Base-by-base conservation (phyloP, 2,113 vertebrate genomes). In the Limanda limanda region DNA sequence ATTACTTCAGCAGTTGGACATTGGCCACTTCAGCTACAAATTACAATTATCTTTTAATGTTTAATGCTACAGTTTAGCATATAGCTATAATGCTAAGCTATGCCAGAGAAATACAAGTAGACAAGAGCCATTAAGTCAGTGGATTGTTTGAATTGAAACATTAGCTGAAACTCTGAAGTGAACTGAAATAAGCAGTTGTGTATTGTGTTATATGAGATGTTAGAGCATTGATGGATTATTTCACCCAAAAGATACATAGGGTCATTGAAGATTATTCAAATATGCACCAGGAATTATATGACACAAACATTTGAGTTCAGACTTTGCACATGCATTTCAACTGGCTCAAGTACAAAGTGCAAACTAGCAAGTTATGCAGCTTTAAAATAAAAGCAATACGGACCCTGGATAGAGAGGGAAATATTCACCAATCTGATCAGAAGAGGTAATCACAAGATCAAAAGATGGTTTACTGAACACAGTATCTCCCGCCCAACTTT, bases 401-500 rank as follows among this genome's bases (percentile, higher is more conserved):
- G 24, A 68, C 64, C 24, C 20, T 60, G 9, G 10, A 69, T 35
- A 40, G 42, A 56, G 37, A 56, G 11, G 31, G 27, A 51, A 13
- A 5, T 21, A 42, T 66, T 56, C 11, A 23, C 24, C 11, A 37
- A 51, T 68, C 27, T 66, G 45, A 77, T 68, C 35, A 12, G 54
- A 60, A 57, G 35, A 37, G 18, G 10, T 71, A 55, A 84, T 74
- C 69, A 48, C 51, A 51, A 23, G 8, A 78, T 74, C 60, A 25
- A 23, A 54, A 20, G 48, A 42, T 17, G 48, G 68, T 82, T 80
- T 55, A 25, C 60, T n/a, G 17, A 74, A 74, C 37, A 67, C 58
- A 63, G 58, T 45, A 84, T 81, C 59, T 48, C 68, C 68, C 56
- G 55, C 82, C 80, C 81, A 68, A 82, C 63, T 79, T 68, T 71